Conservation (phyloP, 2,113 vertebrate genomes). For the Patagioenas fasciata region DNA sequence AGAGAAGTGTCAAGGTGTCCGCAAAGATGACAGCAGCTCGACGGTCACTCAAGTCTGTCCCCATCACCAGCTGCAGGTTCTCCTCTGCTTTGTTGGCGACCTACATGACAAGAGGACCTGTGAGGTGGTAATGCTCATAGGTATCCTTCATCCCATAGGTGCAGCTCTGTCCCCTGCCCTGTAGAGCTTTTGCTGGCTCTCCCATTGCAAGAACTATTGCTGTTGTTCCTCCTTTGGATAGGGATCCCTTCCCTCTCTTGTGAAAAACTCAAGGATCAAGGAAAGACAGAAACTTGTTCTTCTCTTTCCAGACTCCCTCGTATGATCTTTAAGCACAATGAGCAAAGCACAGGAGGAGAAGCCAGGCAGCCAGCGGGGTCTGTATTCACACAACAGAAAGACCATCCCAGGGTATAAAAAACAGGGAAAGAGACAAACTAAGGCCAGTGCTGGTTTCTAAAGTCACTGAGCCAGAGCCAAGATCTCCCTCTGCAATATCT, state of each 20-base stretch:
- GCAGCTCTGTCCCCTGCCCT: neutral
- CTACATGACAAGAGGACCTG: slow-evolving; percentile 63
- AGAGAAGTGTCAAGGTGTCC: slow-evolving; percentile 92
- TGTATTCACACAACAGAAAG: neutral
- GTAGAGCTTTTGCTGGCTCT: neutral
- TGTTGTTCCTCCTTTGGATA: neutral
- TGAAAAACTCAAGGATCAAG: neutral
- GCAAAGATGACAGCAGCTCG: slow-evolving; percentile 92
- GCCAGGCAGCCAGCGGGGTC: neutral
- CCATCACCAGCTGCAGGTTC: slow-evolving; percentile 89
- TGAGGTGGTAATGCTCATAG: neutral
- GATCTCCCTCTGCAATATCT: neutral
- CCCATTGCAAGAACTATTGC: neutral
- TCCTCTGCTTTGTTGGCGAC: slow-evolving; percentile 93
- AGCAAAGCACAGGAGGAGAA: neutral
- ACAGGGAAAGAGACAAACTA: neutral
- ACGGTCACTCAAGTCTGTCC: slow-evolving; percentile 88
- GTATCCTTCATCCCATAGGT: neutral
- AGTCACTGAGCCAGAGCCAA: neutral
- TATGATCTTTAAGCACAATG: neutral
- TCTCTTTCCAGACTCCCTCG: neutral
- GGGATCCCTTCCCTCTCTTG: neutral
- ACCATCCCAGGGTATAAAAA: neutral
- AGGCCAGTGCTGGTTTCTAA: neutral
- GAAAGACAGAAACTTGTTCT: neutral